Conservation (phyloP, 2,113 vertebrate species). For the mouse (Mus musculus) region GRCm39 chr3:56892501-56893000, state of each 20-base stretch:
- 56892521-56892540: neutral
- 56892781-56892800: slow-evolving; percentile 23
- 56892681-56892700: neutral
- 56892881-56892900: slow-evolving; percentile 30
- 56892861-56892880: slow-evolving; percentile 4
- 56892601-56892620: neutral
- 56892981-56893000: neutral
- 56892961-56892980: neutral
- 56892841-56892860: neutral
- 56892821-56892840: neutral
- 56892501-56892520: neutral
- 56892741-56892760: neutral
- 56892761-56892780: neutral
- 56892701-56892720: neutral
- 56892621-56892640: neutral
- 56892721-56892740: neutral
- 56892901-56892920: neutral
- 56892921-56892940: neutral
- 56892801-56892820: neutral
- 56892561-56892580: slow-evolving; percentile 7
- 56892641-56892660: neutral
- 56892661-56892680: too few relatives aligned
- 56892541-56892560: neutral
- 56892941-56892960: neutral
- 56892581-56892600: neutral